These are phyloP conservation scores for Tigriopus californicus DNA, from an alignment of 2,888 invertebrate genomes.

Conservation along the genomic window DNA sequence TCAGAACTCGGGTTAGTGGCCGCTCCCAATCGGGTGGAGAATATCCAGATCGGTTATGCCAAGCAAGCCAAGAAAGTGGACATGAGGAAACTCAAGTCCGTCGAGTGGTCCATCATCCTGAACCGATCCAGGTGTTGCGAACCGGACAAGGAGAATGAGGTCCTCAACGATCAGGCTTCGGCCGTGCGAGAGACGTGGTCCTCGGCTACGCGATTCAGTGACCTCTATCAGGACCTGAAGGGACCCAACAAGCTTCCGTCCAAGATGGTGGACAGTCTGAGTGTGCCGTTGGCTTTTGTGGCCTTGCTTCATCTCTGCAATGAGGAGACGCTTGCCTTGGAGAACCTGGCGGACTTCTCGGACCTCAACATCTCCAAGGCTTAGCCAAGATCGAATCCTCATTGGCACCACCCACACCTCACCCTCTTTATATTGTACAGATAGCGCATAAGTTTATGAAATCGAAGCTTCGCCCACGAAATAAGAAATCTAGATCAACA, in stretches of 20 bases:
- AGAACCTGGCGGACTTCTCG: constrained; percentile 12
- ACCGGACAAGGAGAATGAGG: constrained; percentile 18
- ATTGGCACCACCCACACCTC: no score
- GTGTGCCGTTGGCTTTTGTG: constrained; percentile 55
- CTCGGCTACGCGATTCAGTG: constrained; percentile 31
- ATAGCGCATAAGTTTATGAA: no score
- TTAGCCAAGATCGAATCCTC: constrained; percentile 2
- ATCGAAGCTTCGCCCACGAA: no score
- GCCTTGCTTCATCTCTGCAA: constrained; percentile 67
- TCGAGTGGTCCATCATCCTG: constrained; percentile 45
- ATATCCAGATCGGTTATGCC: constrained; percentile 50
- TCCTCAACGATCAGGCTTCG: not conserved
- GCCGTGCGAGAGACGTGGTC: not conserved
- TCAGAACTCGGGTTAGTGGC: constrained; percentile 38
- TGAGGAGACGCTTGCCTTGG: constrained; percentile 41
- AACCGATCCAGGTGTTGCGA: constrained; percentile 21
- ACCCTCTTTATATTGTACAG: no score
- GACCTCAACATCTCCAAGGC: constrained; percentile 19
- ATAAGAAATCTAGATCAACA: no score
- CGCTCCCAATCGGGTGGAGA: constrained; percentile 40
- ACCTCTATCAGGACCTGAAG: constrained; percentile 35
- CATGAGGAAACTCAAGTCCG: constrained; percentile 59
- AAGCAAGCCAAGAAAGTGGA: constrained; percentile 66
- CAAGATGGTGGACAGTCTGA: constrained; percentile 49
- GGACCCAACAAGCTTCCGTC: constrained; percentile 36